Base-by-base conservation (phyloP, 2,797 vertebrate species). In the Lacerta agilis region DNA sequence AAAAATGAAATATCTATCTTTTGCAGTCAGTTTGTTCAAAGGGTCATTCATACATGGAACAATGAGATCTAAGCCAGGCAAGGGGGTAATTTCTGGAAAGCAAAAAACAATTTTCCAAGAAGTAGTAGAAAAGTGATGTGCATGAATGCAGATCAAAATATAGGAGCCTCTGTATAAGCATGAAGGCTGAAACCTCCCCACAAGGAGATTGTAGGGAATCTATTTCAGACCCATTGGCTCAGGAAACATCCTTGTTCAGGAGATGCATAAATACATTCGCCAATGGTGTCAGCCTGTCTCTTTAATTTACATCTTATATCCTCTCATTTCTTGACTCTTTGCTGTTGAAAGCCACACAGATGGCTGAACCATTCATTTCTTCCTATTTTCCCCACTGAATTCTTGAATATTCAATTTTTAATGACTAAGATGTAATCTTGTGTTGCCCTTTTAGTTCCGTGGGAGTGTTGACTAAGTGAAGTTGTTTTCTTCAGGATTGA, bases 341-440 rank as follows among this genome's bases (percentile, higher is more conserved):
- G 76, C 25, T 77, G 41, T 4, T 49, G 88, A 86, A 92, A 93
- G 87, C 83, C 1, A 15, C 11, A 41, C 72, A 93, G 13, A 90
- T 88, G 82, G 78, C 41, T 81, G 71, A 64, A 88, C 69, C 80
- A 92, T 91, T 86, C 41, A 76, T 89, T 88, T 85, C 41, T 73
- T 71, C 61, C 38, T 29, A 2, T 82, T 64, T 71, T 20, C 25
- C 1, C 13, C 13, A 4, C 3, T 13, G 1, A 66, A 2, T 43
- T 45, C 79, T 76, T 87, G 82, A 69, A 83, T 69, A 64, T 75
- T 33, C 2, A 76, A 36, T 79, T 27, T 17, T 87, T 67, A 29
- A 83, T 86, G 84, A 90, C 78, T 41, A 64, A 82, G 5, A 67
- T 49, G 3, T 67, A 23, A 71, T 87, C 86, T 86, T 90, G 36